Conservation (phyloP, 2,888 invertebrate species). For the Falcaria lacertinaria region DNA sequence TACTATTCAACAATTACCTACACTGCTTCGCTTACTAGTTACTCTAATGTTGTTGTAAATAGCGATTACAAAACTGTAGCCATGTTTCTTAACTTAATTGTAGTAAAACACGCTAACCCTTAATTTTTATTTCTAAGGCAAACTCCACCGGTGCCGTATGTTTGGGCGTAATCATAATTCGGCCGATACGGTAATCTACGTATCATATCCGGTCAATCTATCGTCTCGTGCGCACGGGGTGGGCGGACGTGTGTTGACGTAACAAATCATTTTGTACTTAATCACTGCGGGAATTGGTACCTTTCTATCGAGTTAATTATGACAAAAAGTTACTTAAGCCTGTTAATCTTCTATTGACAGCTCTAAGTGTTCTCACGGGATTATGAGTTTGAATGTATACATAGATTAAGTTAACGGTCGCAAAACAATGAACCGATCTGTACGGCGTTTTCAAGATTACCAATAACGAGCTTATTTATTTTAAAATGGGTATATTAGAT, state of each 20-base stretch:
- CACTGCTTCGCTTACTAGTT: no score
- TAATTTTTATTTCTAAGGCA: constrained; percentile 11
- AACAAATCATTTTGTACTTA: constrained; percentile 33
- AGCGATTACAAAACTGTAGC: no score
- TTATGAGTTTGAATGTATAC: neutral
- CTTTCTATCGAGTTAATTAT: neutral
- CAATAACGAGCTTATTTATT: no score
- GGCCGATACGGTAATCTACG: constrained; percentile 48
- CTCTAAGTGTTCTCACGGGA: neutral
- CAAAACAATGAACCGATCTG: no score
- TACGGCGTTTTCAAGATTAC: no score
- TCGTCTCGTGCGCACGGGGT: constrained; percentile 45
- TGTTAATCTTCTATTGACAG: neutral
- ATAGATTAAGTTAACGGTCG: no score
- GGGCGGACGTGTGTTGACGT: constrained; percentile 51
- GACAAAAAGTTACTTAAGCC: neutral
- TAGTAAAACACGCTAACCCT: no score
- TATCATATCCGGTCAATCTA: constrained; percentile 63
- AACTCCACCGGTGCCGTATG: constrained; percentile 31
- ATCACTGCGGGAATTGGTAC: constrained; percentile 20
- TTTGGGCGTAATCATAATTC: constrained; percentile 50
- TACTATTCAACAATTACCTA: no score
- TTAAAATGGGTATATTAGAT: no score
- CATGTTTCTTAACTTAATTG: no score
- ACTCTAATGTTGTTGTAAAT: no score